These are phyloP conservation scores for Leptobrachium leishanense DNA, from an alignment of 2,113 vertebrate species.

Conservation along the genomic window DNA sequence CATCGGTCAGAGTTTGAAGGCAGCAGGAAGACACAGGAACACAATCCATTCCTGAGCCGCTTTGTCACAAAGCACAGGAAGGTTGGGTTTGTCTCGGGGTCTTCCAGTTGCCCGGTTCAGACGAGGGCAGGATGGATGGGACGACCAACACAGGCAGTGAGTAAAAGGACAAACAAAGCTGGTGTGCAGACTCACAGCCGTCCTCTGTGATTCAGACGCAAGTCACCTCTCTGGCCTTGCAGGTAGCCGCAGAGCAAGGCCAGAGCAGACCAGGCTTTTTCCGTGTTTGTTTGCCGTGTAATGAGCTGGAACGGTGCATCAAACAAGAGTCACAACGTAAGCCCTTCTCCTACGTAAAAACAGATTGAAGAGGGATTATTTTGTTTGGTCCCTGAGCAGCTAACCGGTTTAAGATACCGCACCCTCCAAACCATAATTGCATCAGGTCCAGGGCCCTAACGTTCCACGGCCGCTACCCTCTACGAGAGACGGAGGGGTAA, in stretches of 20 bases:
- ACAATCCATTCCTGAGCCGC: not conserved
- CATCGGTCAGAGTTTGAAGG: not conserved
- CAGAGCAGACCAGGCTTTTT: slow-evolving; percentile 20
- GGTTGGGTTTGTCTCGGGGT: not conserved
- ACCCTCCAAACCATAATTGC: slow-evolving; percentile 38
- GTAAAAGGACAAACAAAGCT: slow-evolving; percentile 31
- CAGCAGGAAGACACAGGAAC: not conserved
- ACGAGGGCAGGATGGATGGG: not conserved
- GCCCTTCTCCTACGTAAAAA: not conserved
- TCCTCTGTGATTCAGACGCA: slow-evolving; percentile 34
- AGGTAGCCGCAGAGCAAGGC: slow-evolving; percentile 35
- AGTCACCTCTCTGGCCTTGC: slow-evolving; percentile 20
- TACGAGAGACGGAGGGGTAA: slow-evolving; percentile 13
- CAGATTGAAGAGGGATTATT: not conserved
- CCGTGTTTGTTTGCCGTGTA: slow-evolving; percentile 33
- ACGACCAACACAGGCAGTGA: slow-evolving; percentile 21
- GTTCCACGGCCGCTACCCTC: slow-evolving; percentile 8
- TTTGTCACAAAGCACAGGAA: slow-evolving; percentile 6
- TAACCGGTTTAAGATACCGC: slow-evolving; percentile 9
- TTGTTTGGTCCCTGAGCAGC: not conserved
- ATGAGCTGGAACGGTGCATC: slow-evolving; percentile 22
- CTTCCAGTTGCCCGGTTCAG: not conserved
- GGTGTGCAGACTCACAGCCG: slow-evolving; percentile 18
- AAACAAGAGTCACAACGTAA: slow-evolving; percentile 17
- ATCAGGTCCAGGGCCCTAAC: slow-evolving; percentile 7